phyloP scores from a whole-genome alignment of 2,113 vertebrate species.

The Boulengeromyrus knoepffleri region DNA sequence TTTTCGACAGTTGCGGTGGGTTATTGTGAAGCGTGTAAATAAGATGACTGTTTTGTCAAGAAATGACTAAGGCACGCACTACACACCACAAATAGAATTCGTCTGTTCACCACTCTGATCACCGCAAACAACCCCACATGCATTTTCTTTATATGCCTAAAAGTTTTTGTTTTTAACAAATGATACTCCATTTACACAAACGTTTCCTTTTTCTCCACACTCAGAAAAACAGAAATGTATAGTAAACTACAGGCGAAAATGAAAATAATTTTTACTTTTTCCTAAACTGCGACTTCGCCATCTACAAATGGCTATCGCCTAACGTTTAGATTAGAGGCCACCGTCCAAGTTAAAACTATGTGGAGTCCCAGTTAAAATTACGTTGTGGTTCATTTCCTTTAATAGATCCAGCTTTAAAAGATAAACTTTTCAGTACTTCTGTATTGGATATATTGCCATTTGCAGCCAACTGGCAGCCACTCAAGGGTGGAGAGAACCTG shows the following conservation, averaged over 20 bases:
- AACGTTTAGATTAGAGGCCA: conserved; percentile 42
- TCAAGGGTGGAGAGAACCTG: conserved; percentile 60
- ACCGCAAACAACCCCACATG: conserved; percentile 80
- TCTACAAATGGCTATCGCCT: not conserved
- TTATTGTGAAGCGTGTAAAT: conserved; percentile 99
- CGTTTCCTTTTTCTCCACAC: conserved; percentile 49
- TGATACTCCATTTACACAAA: conserved; percentile 35
- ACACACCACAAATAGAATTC: conserved; percentile 74
- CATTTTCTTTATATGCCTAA: conserved; percentile 86
- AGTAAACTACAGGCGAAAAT: not conserved
- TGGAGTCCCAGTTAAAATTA: conserved; percentile 60
- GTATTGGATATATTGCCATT: conserved; percentile 54
- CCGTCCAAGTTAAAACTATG: conserved; percentile 52
- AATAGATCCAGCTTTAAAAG: conserved; percentile 62
- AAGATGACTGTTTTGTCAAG: conserved; percentile 98
- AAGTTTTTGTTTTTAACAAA: conserved; percentile 69
- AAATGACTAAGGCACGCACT: conserved; percentile 79
- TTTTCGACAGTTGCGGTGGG: conserved; percentile 87
- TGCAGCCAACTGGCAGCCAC: conserved; percentile 60
- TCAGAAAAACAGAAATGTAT: conserved; percentile 26
- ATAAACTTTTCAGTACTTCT: conserved; percentile 41
- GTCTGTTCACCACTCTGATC: conserved; percentile 82
- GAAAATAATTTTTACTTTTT: not conserved
- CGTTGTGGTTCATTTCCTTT: conserved; percentile 59
- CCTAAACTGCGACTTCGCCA: not conserved